Evolutionary conservation across 2,797 vertebrate genomes (phyloP).

Genomic region (Brachymystax lenok): DNA sequence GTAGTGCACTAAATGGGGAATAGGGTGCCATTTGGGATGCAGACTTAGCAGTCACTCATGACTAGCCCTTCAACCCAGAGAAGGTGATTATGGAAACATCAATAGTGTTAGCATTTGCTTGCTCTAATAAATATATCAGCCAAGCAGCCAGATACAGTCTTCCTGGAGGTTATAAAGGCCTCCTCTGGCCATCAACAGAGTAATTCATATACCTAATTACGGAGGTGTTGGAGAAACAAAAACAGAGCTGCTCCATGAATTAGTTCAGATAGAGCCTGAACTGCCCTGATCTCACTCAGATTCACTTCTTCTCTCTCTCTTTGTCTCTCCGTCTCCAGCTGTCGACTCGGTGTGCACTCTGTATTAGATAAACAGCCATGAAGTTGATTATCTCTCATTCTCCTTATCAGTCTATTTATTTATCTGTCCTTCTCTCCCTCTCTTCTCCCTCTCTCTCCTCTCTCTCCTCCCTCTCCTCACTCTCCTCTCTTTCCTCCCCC

Average conservation of each 20-base stretch:
- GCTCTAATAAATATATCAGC: constrained; percentile 43
- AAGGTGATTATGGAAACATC: constrained; percentile 29
- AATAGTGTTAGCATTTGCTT: constrained; percentile 25
- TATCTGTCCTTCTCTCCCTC: not conserved
- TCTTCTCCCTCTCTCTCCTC: not conserved
- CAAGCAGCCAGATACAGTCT: constrained; percentile 16
- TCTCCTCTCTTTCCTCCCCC: not conserved
- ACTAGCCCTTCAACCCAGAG: constrained; percentile 24
- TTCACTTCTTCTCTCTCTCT: not conserved
- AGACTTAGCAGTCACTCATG: constrained; percentile 12
- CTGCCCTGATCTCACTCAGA: constrained; percentile 14
- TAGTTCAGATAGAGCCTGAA: constrained; percentile 20
- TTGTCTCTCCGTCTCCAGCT: not conserved
- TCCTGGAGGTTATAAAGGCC: not conserved
- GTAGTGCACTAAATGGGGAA: not conserved
- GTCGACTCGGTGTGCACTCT: not conserved
- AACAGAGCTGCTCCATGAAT: constrained; percentile 13
- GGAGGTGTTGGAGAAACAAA: constrained; percentile 16
- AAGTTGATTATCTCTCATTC: not conserved
- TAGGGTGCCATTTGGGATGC: not conserved
- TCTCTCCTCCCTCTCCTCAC: not conserved
- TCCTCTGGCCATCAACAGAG: constrained; percentile 14
- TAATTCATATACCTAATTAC: constrained; percentile 31
- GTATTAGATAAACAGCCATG: not conserved
- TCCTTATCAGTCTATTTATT: not conserved